Evolutionary conservation across 2,113 vertebrate species (phyloP).

Genomic region (Aptenodytes patagonicus): DNA sequence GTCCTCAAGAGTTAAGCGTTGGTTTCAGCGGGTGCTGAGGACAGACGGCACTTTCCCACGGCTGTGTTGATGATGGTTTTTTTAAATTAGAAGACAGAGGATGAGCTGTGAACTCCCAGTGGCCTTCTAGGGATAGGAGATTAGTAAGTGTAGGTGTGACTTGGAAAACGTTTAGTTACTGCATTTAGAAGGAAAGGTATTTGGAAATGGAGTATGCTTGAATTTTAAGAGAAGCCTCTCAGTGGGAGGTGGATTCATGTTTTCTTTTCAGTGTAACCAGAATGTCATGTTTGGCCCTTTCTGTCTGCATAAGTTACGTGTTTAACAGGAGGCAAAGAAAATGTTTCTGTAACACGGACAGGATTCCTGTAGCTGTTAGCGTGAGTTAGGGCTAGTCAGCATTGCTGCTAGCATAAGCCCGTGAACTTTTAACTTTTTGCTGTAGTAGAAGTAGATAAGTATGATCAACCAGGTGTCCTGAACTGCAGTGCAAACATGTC

Average conservation of each 20-base stretch:
- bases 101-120: not conserved
- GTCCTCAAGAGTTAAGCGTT: not conserved
- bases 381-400: not conserved
- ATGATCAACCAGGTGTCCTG: not conserved
- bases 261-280: not conserved
- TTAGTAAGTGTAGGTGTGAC: not conserved
- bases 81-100: not conserved
- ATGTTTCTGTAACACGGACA: not conserved
- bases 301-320: not conserved
- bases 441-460: not conserved
- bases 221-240: not conserved
- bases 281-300: not conserved
- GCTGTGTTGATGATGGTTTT: not conserved
- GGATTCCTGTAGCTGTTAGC: not conserved
- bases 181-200: not conserved
- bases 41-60: not conserved
- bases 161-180: not conserved
- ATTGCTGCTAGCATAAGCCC: not conserved
- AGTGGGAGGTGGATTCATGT: not conserved
- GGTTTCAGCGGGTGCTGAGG: not conserved
- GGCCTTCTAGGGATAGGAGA: not conserved
- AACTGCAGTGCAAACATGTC: fast-evolving
- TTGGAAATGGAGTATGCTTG: not conserved
- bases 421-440: not conserved
- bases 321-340: not conserved